Evolutionary conservation across 1,140 invertebrate genomes (phyloP), one percentile per base, ranked within the genome.

Genomic region (Brachionus asplanchnoidis): DNA sequence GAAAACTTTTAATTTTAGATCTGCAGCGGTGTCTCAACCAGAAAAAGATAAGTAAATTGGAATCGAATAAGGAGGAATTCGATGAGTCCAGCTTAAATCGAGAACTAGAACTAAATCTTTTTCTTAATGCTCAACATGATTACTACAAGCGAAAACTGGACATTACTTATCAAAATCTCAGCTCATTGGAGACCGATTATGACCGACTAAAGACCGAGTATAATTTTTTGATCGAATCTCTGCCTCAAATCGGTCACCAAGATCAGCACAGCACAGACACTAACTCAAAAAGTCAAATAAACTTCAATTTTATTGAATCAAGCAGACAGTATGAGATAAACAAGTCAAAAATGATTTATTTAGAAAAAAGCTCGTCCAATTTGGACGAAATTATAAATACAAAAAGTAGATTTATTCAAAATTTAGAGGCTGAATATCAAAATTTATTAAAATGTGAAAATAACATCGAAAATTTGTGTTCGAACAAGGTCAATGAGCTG

Each of bases 401-500:
- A 14, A 73, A 73, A 42, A 73, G 36, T 20, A 42, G n/a, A 73
- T 20, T 73, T 17, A 11, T 73, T 42, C 68, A 73, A 73, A 73
- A 73, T 73, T 73, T 73, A 42, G 36, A 44, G 20, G 32, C 68
- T 73, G 68, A 73, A 42, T 73, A 42, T 40, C 68, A 73, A 42
- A 73, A 20, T 23, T 73, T 73, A 32, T 20, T 73, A 20, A 73
- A 73, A 73, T 73, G 68, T 73, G 68, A 73, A 73, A 73, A 40
- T 40, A 73, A 73, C 42, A 42, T 73, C 20, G 20, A 68, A 1
- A 68, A 68, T 68, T 12, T 68, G 9, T 14, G 26, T 0, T 68
- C 17, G 7, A 73, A 73, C 2, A 42, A 40, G 17, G 17, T 40
- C 8, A 73, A 42, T 73, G 68, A 73, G 17, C 4, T 42, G 5